A percentile compares a stretch with the other conserved stretches of the same genome.
Conservation (phyloP, 2,888 invertebrate species). For the Troides oblongomaculatus region DNA sequence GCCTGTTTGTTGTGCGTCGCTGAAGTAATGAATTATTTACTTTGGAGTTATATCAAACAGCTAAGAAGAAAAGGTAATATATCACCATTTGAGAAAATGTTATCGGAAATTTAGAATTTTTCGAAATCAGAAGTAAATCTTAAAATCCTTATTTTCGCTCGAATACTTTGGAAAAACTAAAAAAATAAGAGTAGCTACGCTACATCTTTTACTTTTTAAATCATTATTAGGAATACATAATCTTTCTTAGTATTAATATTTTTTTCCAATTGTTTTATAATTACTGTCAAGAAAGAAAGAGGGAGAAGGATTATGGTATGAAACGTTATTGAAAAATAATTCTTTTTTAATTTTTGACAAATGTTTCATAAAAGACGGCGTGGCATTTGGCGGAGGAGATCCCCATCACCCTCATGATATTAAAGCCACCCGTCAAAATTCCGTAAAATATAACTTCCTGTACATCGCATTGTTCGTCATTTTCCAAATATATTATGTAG, state of each 20-base stretch:
- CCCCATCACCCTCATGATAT: constrained; percentile 38
- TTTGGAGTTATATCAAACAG: constrained; percentile 12
- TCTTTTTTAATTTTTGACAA: constrained; percentile 51
- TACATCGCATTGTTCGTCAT: constrained; percentile 64
- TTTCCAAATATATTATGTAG: constrained; percentile 62
- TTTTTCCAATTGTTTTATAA: not conserved
- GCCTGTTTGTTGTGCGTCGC: constrained; percentile 51
- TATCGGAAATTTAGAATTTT: not conserved
- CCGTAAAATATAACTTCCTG: constrained; percentile 62
- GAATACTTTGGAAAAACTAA: too few species aligned
- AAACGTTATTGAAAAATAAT: constrained; percentile 4
- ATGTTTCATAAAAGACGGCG: constrained; percentile 44
- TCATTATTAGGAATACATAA: not conserved
- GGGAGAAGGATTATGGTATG: not conserved
- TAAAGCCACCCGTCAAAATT: constrained; percentile 40
- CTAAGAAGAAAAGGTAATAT: not conserved
- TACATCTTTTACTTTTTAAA: not conserved
- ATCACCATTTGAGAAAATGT: not conserved
- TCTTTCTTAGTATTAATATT: too few species aligned
- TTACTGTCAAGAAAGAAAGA: not conserved
- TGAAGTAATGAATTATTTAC: constrained; percentile 66
- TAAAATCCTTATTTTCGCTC: not conserved
- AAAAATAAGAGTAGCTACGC: too few species aligned
- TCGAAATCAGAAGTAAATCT: not conserved
- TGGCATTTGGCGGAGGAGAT: constrained; percentile 45